phyloP scores from a whole-genome alignment of 53 echinoderm and acorn worm genomes.

The Echinarachnius parma region DNA sequence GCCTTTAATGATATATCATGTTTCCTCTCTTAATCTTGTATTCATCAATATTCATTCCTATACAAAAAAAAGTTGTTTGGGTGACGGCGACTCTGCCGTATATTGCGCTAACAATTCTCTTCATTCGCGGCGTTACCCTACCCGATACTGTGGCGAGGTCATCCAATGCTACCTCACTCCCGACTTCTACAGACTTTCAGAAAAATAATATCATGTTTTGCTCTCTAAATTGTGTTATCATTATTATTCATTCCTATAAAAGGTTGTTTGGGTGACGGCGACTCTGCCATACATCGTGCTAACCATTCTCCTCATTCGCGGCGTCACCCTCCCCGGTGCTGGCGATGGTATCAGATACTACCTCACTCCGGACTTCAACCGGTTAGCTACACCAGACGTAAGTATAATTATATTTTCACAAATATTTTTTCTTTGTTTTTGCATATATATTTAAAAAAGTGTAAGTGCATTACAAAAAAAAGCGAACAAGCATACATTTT shows the following conservation, averaged over 20 bases:
- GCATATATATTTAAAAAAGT: no score
- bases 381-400: conserved; percentile 48
- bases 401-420: not conserved
- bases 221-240: not conserved
- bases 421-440: not conserved
- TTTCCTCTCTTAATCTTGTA: not conserved
- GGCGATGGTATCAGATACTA: conserved; percentile 70
- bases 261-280: conserved; percentile 89
- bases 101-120: conserved; percentile 61
- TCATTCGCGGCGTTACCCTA: conserved; percentile 71
- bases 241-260: not conserved
- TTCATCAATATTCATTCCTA: not conserved
- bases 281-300: conserved; percentile 82
- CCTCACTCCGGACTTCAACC: conserved; percentile 65
- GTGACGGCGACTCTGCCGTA: conserved; percentile 86
- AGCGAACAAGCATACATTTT: no score
- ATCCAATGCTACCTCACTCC: conserved; percentile 76
- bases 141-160: conserved; percentile 62
- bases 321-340: conserved; percentile 70
- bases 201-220: not conserved
- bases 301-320: conserved; percentile 63
- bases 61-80: conserved; percentile 76
- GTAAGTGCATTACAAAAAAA: no score
- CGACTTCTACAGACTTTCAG: conserved; percentile 51
- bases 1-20: no score